These are phyloP conservation scores for Drosophila demipolita DNA, from an alignment of 2,888 invertebrate genomes.

Conservation along the genomic window DNA sequence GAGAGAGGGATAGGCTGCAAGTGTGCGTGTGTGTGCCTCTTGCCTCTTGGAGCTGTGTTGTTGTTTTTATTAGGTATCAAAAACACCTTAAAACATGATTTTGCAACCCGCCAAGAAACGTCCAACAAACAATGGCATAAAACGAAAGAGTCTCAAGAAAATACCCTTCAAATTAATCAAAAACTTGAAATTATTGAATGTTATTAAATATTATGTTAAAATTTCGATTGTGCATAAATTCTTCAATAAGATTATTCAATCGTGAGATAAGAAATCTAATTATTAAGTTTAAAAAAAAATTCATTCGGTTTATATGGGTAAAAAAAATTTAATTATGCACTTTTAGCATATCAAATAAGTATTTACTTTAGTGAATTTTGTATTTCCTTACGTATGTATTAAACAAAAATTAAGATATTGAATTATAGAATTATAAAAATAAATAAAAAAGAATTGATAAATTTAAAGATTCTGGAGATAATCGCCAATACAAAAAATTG, in stretches of 20 bases:
- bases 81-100: slow-evolving; percentile 82
- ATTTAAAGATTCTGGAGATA: background rate
- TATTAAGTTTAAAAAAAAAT: background rate
- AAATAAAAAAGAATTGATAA: no score
- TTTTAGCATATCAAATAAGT: background rate
- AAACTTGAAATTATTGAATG: background rate
- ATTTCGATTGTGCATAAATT: background rate
- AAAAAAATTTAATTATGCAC: background rate
- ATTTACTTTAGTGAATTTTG: background rate
- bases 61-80: slow-evolving; percentile 82
- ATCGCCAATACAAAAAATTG: background rate
- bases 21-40: slow-evolving; percentile 22
- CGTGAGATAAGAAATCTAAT: background rate
- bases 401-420: background rate
- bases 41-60: slow-evolving; percentile 55
- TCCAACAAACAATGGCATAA: slow-evolving; percentile 58
- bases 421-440: background rate
- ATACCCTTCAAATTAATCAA: background rate
- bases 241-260: background rate
- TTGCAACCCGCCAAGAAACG: slow-evolving; percentile 73
- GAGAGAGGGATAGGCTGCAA: slow-evolving; percentile 1
- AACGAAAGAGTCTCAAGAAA: slow-evolving; percentile 5
- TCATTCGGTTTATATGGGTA: background rate
- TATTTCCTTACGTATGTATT: background rate
- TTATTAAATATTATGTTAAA: background rate